Base-by-base conservation (phyloP, 2,888 invertebrate species). In the Callinectes sapidus region DNA sequence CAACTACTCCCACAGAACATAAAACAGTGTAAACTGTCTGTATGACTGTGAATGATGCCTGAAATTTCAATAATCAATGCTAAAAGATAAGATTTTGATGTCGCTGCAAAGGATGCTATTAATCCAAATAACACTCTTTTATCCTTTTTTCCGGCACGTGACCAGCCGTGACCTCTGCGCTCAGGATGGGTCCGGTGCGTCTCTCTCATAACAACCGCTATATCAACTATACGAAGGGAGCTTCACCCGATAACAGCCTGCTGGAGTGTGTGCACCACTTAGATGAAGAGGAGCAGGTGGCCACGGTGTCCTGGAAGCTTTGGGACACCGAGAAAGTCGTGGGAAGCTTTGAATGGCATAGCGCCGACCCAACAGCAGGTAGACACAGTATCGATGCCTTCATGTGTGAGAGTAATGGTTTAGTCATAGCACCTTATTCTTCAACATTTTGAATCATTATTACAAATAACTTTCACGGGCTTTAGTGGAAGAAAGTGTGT, bases 251-350 rank as follows among this genome's bases (percentile, higher is more conserved):
- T 18, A 90, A 88, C 81, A 92, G 88, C 89, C 71, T 91, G 39
- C 81, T 92, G 48, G 91, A 91, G 89, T 92, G 92, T 32, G 91
- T 81, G 8, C 66, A 88, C 61, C 16, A 18, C 18, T 91, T 92
- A 66, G 77, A 48, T 42, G 23, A 32, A 0, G 35, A 28, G n/a
- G 32, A 39, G 16, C 91, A 91, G 89, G 42, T 13, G 16, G 3
- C 89, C 13, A 28, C 28, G 66, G 89, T 92, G 39, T 81, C 81
- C 3, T 92, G 92, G 92, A 35, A 1, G 14, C 61, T 91, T 0
- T 48, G 28, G 23, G 61, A 85, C 5, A 85, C 35, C 54, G 71
- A 48, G 1, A n/a, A 88, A n/a, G 23, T 1, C 0, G 42, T 42
- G 32, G 92, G 92, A 55, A 32, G 23, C 54, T 92, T 61, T 55